These are phyloP conservation scores for Eilema caniola DNA, from an alignment of 2,888 invertebrate species.

Conservation along the genomic window DNA sequence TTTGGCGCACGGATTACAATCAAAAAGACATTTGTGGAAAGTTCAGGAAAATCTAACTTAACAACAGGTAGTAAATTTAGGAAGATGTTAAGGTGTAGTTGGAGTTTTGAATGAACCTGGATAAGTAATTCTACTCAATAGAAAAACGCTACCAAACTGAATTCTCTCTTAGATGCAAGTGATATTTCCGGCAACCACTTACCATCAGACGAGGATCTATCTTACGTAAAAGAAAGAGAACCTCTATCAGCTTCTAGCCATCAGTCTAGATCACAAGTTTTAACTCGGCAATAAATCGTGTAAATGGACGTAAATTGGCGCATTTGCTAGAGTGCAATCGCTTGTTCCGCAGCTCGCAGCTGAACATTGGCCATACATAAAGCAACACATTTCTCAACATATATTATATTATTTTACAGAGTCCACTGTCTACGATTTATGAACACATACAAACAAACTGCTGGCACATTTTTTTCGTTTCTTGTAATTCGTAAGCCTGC, in stretches of 20 bases:
- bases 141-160: no score
- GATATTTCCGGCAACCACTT: no score
- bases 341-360: slow-evolving; percentile 7
- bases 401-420: slow-evolving; percentile 8
- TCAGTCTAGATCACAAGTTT: not conserved
- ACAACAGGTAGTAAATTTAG: no score
- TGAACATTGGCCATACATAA: slow-evolving; percentile 22
- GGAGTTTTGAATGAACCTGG: no score
- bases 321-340: slow-evolving; percentile 5
- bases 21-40: no score
- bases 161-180: no score
- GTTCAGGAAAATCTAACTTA: no score
- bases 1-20: no score
- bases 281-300: not conserved
- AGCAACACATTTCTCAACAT: slow-evolving; percentile 20
- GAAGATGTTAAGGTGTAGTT: no score
- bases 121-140: no score
- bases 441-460: not conserved
- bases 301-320: not conserved
- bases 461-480: not conserved
- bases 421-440: no score
- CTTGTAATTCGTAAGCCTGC: not conserved
- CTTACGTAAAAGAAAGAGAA: not conserved
- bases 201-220: no score
- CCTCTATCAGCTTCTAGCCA: not conserved